Base-by-base conservation (phyloP, 2,797 vertebrate species). In the Knipowitschia caucasica region DNA sequence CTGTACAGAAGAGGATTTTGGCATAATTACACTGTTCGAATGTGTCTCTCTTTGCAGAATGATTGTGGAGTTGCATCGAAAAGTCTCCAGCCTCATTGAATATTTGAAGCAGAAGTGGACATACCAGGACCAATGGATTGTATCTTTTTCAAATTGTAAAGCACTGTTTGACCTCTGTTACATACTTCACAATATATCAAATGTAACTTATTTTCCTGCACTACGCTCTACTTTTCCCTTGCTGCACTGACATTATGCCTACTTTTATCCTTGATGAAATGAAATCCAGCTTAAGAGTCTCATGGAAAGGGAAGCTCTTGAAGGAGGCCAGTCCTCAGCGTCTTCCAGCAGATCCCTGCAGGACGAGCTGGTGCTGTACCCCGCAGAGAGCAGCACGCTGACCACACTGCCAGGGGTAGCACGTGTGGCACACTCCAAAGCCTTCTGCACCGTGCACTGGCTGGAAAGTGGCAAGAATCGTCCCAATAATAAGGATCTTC, bases 71-170 rank as follows among this genome's bases (percentile, higher is more conserved):
- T 89, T 99, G 8, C 97, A 99, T 75, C 90, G 96, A 25, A 99
- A 99, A 66, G 95, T 99, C 25, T 98, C 97, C 75, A 98, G 94
- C 74, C 95, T 99, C 59, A 98, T 99, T 7, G 96, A 98, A 53
- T 99, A 98, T 75, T 82, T 99, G 74, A 98, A 96, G 71, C 95
- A 98, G 84, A 99, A 99, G 77, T 99, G 97, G 97, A 90, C 94
- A 0, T 89, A 95, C 56, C 94, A 98, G 4, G 96, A 99, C 86
- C 93, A 94, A 63, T 88, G 94, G 24, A 90, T 99, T 58, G 97
- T 99, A 99, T 99, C 96, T 90, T 96, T 33, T 49, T 20, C 29
- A 30, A 15, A 31, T 11, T 21, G 1, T 11, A 29, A 4, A 30
- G 15, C 4, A 17, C 10, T 17, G 9, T 38, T 8, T 7, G 4